Conservation (phyloP, 2,888 invertebrate species). For the Sarcophaga rosellei region DNA sequence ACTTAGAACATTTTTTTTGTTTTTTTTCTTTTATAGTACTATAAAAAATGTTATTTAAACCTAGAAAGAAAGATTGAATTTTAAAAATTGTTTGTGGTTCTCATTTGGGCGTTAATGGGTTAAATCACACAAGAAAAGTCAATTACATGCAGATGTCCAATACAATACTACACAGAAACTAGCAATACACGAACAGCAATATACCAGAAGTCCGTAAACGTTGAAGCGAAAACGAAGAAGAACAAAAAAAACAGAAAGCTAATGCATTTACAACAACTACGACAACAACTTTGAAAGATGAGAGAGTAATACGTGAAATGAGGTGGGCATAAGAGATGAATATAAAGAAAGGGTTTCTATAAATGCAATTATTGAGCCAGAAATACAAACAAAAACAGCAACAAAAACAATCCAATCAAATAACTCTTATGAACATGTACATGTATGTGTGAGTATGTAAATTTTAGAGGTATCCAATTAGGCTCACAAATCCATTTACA, state of each 20-base stretch:
- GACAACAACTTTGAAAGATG: too few relatives aligned
- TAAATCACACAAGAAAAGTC: slow-evolving; percentile 60
- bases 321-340: too few relatives aligned
- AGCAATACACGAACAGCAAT: slow-evolving; percentile 1
- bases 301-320: too few relatives aligned
- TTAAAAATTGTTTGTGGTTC: too few relatives aligned
- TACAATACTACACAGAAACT: slow-evolving; percentile 26
- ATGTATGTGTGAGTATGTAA: slow-evolving; percentile 13
- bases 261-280: too few relatives aligned
- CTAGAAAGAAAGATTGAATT: too few relatives aligned
- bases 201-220: neutral
- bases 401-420: neutral
- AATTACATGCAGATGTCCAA: slow-evolving; percentile 52
- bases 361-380: slow-evolving; percentile 35
- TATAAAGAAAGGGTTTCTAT: neutral
- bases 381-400: slow-evolving; percentile 16
- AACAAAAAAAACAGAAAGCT: neutral
- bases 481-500: neutral
- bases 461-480: neutral
- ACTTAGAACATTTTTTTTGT: too few relatives aligned
- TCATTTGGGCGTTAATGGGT: too few relatives aligned
- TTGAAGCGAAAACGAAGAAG: neutral
- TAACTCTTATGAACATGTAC: neutral
- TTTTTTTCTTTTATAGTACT: too few relatives aligned
- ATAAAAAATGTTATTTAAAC: too few relatives aligned